Conservation (phyloP, 2,797 vertebrate species). For the Lemur catta region DNA sequence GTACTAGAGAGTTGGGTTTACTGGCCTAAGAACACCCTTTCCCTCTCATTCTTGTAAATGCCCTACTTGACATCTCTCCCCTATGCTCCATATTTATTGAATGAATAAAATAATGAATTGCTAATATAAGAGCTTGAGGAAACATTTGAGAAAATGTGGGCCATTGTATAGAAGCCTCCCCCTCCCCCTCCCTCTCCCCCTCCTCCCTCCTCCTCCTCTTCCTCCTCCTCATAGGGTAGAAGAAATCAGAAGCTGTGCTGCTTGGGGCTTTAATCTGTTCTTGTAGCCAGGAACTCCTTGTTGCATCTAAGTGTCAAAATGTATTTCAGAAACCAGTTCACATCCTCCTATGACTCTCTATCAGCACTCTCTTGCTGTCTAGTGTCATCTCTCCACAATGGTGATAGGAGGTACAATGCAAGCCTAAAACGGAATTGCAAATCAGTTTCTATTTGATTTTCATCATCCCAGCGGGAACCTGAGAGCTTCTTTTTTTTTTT, state of each 20-base stretch:
- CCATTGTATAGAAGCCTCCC: background rate
- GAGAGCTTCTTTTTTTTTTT: background rate
- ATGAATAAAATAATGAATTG: background rate
- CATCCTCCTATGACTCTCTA: background rate
- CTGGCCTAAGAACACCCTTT: background rate
- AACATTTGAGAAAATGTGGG: background rate
- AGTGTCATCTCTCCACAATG: background rate
- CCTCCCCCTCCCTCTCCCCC: too few relatives aligned
- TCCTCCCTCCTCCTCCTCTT: fast-evolving
- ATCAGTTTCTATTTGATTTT: conserved; percentile 1
- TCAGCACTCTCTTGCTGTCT: background rate
- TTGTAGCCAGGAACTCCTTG: background rate
- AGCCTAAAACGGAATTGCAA: background rate
- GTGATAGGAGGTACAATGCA: background rate
- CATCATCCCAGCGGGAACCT: background rate
- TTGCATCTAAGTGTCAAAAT: background rate
- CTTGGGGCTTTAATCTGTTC: background rate
- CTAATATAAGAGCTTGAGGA: background rate
- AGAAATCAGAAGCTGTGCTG: background rate
- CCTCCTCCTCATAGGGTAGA: background rate
- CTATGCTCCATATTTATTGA: background rate
- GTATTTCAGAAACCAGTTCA: background rate
- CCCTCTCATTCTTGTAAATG: background rate
- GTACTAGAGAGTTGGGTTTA: background rate
- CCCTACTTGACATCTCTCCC: background rate